Percentiles rank a stretch among this genome's conserved stretches.
These are phyloP conservation scores for Pungitius pungitius DNA, from an alignment of 2,113 vertebrate genomes.

Conservation along the genomic window DNA sequence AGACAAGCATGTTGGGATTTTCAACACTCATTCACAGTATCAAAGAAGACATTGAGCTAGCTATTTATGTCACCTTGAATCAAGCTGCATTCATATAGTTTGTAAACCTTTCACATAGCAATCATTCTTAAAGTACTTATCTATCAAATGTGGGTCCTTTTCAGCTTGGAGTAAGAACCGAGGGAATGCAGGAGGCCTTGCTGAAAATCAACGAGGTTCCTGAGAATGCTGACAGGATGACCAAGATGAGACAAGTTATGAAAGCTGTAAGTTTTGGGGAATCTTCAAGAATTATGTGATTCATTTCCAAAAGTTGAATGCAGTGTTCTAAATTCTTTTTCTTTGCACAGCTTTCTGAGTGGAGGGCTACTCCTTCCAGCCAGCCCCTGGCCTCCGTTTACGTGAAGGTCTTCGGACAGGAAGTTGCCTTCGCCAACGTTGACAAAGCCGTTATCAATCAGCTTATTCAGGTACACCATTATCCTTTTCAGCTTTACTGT, in stretches of 20 bases:
- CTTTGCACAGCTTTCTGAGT: conserved; percentile 77
- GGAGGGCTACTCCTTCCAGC: conserved; percentile 79
- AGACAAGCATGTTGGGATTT: no score
- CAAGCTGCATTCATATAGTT: not conserved
- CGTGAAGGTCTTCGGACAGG: conserved; percentile 84
- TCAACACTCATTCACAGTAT: no score
- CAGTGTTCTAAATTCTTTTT: not conserved
- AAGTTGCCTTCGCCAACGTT: conserved; percentile 79
- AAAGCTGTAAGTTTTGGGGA: conserved; percentile 75
- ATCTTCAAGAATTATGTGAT: not conserved
- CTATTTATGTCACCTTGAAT: not conserved
- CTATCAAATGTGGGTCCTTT: not conserved
- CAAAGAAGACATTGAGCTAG: not conserved
- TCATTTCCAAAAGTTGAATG: not conserved
- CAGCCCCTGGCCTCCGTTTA: conserved; percentile 77
- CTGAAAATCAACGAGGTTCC: conserved; percentile 68
- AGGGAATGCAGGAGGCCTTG: conserved; percentile 85
- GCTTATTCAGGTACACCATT: conserved; percentile 75
- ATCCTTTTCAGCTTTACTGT: not conserved
- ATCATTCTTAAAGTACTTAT: not conserved
- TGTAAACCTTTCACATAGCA: not conserved
- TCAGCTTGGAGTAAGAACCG: conserved; percentile 81
- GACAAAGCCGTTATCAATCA: conserved; percentile 81
- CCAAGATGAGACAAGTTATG: conserved; percentile 82
- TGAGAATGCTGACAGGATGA: conserved; percentile 74